A percentile compares a stretch with the other conserved stretches of the same genome.
Evolutionary conservation across 2,888 invertebrate genomes (phyloP).

Genomic region (Drosophila kokeensis): DNA sequence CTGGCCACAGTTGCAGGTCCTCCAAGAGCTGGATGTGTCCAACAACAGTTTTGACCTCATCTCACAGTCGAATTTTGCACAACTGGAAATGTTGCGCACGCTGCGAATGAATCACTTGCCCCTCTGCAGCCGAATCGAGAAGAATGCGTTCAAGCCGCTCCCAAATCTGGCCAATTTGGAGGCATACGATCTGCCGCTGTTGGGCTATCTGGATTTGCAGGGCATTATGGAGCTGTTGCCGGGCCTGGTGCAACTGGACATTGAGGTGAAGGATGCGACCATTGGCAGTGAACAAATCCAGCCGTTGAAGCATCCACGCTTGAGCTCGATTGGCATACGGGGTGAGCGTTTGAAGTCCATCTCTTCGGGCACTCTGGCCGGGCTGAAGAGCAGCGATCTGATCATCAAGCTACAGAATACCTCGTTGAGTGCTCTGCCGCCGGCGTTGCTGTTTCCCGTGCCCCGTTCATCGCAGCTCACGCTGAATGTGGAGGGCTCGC

Average conservation of each 20-base stretch:
- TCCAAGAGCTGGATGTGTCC: conserved; percentile 92
- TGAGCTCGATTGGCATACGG: conserved; percentile 90
- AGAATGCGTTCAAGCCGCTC: conserved; percentile 91
- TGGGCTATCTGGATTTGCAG: conserved; percentile 94
- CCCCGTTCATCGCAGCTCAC: conserved; percentile 93
- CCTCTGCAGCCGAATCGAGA: conserved; percentile 91
- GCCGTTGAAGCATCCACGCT: conserved; percentile 91
- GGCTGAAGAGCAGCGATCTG: conserved; percentile 90
- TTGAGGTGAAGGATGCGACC: conserved; percentile 94
- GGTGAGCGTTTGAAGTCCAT: conserved; percentile 91
- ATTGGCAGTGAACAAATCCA: conserved; percentile 93
- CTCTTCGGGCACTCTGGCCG: conserved; percentile 93
- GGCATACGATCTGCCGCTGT: conserved; percentile 91
- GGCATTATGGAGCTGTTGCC: conserved; percentile 92
- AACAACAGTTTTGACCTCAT: conserved; percentile 92
- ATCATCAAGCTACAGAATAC: conserved; percentile 92
- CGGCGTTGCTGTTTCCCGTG: conserved; percentile 93
- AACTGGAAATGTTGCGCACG: conserved; percentile 88
- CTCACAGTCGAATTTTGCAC: conserved; percentile 91
- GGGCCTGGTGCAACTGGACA: conserved; percentile 90
- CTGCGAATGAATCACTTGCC: conserved; percentile 89
- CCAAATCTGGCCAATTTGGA: conserved; percentile 89
- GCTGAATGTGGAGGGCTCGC: conserved; percentile 92
- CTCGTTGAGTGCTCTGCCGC: conserved; percentile 91
- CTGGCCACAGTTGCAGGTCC: conserved; percentile 89